Percentiles rank a stretch among this genome's conserved stretches.
These are phyloP conservation scores for Gallinago solitaria DNA, from an alignment of 2,797 vertebrate genomes.

Conservation along the genomic window DNA sequence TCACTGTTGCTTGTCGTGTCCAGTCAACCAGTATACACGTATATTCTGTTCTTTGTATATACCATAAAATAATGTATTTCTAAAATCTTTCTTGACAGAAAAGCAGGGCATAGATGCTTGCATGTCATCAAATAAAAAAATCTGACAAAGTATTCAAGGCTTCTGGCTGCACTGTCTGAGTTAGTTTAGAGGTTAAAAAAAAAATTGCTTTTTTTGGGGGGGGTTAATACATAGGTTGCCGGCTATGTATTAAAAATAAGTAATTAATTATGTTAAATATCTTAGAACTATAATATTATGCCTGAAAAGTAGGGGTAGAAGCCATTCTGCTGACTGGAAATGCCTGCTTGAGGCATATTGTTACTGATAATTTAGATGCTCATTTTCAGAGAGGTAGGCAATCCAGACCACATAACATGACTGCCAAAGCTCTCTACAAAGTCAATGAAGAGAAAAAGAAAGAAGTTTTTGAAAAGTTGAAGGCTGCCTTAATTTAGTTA, in stretches of 20 bases:
- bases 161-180: not conserved
- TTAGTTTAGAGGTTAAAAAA: conserved; percentile 12
- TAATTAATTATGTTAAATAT: not conserved
- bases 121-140: not conserved
- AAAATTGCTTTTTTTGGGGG: no score
- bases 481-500: not conserved
- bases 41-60: not conserved
- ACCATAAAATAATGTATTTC: not conserved
- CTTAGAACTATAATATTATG: not conserved
- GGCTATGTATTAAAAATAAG: not conserved
- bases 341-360: not conserved
- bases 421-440: not conserved
- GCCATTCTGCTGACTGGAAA: not conserved
- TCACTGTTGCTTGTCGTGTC: not conserved
- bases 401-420: not conserved
- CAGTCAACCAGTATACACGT: not conserved
- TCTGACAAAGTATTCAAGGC: not conserved
- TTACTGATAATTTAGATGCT: not conserved
- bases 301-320: not conserved
- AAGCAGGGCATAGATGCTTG: not conserved
- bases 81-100: not conserved
- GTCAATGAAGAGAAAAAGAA: not conserved
- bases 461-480: not conserved
- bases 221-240: no score
- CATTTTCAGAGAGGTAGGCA: not conserved